Percentiles rank a stretch among this genome's conserved stretches.
Conservation (phyloP, 1,140 invertebrate species). For the Cydia amplana region DNA sequence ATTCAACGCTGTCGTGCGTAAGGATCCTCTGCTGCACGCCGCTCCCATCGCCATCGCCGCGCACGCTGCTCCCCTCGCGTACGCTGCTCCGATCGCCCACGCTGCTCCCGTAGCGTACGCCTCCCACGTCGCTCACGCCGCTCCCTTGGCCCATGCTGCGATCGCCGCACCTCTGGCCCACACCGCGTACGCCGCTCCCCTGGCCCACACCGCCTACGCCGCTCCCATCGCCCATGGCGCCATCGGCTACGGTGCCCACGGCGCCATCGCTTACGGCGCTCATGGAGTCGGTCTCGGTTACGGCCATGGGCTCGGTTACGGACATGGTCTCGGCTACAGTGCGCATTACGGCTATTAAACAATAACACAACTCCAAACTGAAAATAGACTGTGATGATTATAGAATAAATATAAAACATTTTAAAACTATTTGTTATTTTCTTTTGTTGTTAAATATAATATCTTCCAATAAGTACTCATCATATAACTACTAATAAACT, state of each 20-base stretch:
- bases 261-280: conserved; percentile 33
- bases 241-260: conserved; percentile 23
- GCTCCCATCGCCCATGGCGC: conserved; percentile 32
- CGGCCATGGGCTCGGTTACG: conserved; percentile 26
- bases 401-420: conserved; percentile 1
- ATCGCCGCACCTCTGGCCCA: conserved; percentile 30
- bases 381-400: conserved; percentile 18
- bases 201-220: conserved; percentile 31
- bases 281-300: conserved; percentile 13
- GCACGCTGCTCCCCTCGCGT: conserved; percentile 28
- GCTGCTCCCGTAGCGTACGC: conserved; percentile 16
- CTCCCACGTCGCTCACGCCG: conserved; percentile 7
- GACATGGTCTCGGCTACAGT: conserved; percentile 28
- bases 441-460: neutral
- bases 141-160: neutral
- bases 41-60: conserved; percentile 31
- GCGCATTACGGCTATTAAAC: conserved; percentile 16
- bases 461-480: neutral
- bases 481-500: neutral
- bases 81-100: conserved; percentile 4
- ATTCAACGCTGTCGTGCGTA: conserved; percentile 76
- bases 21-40: conserved; percentile 44
- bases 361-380: conserved; percentile 6
- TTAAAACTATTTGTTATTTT: neutral
- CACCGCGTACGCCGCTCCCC: conserved; percentile 33